A percentile compares a stretch with the other conserved stretches of the same genome.
These are phyloP conservation scores for Pantherophis alleghaniensis DNA, from an alignment of 2,797 vertebrate genomes.

Conservation along the genomic window DNA sequence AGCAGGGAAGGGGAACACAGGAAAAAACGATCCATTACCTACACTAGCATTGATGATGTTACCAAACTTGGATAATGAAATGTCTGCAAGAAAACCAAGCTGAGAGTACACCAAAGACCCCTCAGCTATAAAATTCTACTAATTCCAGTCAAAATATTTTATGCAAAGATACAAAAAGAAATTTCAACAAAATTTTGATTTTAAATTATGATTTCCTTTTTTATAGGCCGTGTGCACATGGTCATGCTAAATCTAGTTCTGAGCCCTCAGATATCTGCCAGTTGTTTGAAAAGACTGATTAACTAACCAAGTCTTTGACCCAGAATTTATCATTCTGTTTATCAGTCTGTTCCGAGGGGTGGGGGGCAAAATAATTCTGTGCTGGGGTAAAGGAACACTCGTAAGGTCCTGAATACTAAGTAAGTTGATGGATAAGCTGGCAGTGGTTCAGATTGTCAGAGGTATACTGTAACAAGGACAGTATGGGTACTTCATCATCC, in stretches of 20 bases:
- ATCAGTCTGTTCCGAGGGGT: not conserved
- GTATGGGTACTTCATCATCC: not conserved
- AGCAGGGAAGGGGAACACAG: not conserved
- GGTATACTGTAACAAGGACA: not conserved
- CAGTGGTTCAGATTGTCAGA: slow-evolving; percentile 10
- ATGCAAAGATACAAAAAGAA: not conserved
- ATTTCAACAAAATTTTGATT: not conserved
- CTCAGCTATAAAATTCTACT: not conserved
- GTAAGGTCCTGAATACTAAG: slow-evolving; percentile 6
- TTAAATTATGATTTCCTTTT: not conserved
- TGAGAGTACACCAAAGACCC: not conserved
- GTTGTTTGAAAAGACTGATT: not conserved
- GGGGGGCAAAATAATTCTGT: not conserved
- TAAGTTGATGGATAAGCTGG: not conserved
- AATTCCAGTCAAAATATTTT: not conserved
- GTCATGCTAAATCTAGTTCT: not conserved
- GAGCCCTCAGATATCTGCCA: not conserved
- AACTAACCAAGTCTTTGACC: not conserved
- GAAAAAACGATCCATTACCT: not conserved
- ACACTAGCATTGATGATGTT: not conserved
- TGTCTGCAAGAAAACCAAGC: not conserved
- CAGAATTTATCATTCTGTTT: not conserved
- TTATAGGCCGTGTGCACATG: not conserved
- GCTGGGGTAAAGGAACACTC: not conserved
- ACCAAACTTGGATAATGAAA: not conserved